phyloP scores from a whole-genome alignment of 2,113 vertebrate genomes.

The Opisthocomus hoazin region DNA sequence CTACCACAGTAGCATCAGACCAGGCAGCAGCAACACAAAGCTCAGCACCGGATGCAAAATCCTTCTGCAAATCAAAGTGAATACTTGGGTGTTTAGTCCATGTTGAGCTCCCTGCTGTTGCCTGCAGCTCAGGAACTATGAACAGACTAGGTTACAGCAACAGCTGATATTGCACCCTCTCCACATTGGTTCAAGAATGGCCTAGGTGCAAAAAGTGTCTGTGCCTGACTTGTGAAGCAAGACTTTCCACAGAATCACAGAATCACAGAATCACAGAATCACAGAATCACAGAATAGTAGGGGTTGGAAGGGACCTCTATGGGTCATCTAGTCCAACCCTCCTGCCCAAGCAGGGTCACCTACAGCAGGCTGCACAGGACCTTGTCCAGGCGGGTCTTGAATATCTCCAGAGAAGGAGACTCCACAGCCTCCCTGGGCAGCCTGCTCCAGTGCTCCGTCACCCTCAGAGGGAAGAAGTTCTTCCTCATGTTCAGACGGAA shows the following conservation, averaged over 20 bases:
- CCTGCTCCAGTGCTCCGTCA: too few relatives aligned
- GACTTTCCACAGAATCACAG: neutral
- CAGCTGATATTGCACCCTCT: neutral
- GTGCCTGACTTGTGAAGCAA: neutral
- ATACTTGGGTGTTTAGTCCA: neutral
- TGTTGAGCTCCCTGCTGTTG: constrained; percentile 6
- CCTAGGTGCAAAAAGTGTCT: neutral
- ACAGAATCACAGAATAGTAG: too few relatives aligned
- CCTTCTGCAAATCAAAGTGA: neutral
- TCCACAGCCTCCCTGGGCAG: too few relatives aligned
- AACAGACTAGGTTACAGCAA: neutral
- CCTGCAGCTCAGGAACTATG: neutral
- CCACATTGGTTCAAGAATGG: neutral
- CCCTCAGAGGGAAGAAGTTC: too few relatives aligned
- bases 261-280: too few relatives aligned
- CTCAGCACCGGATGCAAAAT: neutral
- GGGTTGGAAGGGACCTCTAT: too few relatives aligned
- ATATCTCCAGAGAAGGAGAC: too few relatives aligned
- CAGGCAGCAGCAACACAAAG: neutral
- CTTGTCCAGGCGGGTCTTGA: too few relatives aligned
- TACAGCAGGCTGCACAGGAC: too few relatives aligned
- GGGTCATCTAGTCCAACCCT: too few relatives aligned
- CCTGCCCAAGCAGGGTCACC: too few relatives aligned
- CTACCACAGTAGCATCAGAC: neutral
- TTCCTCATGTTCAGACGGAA: too few relatives aligned